These are phyloP conservation scores for Sardinella longiceps DNA, from an alignment of 2,797 vertebrate species.

Conservation along the genomic window DNA sequence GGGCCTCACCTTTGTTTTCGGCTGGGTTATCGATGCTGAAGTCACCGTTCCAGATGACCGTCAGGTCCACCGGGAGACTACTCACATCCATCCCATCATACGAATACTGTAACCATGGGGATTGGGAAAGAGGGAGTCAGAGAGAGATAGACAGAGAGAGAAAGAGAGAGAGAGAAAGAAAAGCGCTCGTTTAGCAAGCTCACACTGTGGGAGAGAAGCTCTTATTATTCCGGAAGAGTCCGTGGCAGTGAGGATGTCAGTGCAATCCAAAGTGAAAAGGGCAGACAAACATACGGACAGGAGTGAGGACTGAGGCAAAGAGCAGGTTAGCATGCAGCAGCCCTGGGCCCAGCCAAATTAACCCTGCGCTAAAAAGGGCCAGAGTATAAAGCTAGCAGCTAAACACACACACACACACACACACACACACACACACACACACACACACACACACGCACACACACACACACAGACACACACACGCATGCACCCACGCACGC, in stretches of 20 bases:
- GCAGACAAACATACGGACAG: neutral
- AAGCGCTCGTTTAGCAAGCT: neutral
- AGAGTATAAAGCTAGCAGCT: neutral
- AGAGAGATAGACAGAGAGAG: neutral
- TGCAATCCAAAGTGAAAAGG: neutral
- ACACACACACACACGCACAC: constrained; percentile 21
- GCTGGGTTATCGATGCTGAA: constrained; percentile 98
- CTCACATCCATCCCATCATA: constrained; percentile 98
- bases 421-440: neutral
- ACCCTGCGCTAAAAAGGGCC: neutral
- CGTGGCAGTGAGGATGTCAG: neutral
- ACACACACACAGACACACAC: constrained; percentile 13
- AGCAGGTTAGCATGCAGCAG: neutral
- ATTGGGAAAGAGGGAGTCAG: constrained; percentile 40
- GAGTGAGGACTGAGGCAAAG: neutral
- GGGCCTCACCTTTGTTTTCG: constrained; percentile 90
- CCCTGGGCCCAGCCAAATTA: neutral
- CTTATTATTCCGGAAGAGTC: neutral
- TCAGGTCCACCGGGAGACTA: constrained; percentile 94
- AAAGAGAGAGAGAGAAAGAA: neutral
- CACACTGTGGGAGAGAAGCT: neutral
- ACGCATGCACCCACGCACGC: constrained; percentile 24
- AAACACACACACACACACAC: neutral
- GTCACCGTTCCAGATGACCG: constrained; percentile 97
- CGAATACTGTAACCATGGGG: constrained; percentile 83